Base-by-base conservation (phyloP, 2,113 vertebrate species). In the Natator depressus region DNA sequence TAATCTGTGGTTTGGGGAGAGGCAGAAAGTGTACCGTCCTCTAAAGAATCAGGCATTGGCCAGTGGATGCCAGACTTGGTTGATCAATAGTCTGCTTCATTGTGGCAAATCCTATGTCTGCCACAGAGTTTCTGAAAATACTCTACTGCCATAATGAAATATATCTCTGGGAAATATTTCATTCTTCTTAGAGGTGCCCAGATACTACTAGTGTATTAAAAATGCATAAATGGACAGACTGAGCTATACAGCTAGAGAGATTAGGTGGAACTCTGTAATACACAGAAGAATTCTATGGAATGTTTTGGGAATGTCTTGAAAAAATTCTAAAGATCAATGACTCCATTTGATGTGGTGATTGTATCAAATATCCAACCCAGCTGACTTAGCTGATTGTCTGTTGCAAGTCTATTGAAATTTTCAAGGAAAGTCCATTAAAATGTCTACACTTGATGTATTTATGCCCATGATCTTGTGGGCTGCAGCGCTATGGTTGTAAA, bases 221-320 rank as follows among this genome's bases (percentile, higher is more conserved):
- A 76, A 69, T 0, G 1, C 4, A 6, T 0, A 9, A 76, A 9
- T 54, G 6, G 86, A 76, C 2, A 0, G 5, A 49, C 3, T 59
- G 84, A 90, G 57, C 53, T 51, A 35, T 2, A 25, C 46, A 24
- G 6, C 25, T 27, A 27, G 42, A 47, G 6, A 12, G 25, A 14
- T 29, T 46, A 78, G 75, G 24, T 25, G 42, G 42, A 78, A 27
- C 11, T 46, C 75, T 25, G 8, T 47, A 47, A 47, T 13, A 78
- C 42, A 76, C 38, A 75, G 27, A 14, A 47, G 42, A 78, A 27
- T 78, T 47, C 75, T 78, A 16, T 47, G 42, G 42, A 47, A 14
- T 38, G 19, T 72, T 72, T 72, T 72, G 65, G n/a, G n/a, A 72
- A 20, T 22, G 10, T 47, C 42, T 47, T 78, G 75, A 47, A 47